Conservation (phyloP, 2,888 invertebrate species). For the Dynastes hyllus region DNA sequence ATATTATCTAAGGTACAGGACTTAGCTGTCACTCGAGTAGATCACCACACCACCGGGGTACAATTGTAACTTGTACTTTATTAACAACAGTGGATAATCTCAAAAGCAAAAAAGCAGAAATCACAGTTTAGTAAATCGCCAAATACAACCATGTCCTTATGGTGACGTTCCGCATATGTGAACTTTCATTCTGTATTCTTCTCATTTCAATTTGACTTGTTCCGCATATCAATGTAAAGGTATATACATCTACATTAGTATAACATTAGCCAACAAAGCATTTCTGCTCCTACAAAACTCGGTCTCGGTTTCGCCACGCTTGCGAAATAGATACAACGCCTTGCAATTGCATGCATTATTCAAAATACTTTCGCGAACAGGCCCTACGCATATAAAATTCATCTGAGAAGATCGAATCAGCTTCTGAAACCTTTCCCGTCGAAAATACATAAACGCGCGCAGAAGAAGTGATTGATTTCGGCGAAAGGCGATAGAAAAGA, state of each 20-base stretch:
- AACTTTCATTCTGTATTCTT: too few relatives aligned
- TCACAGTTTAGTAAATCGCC: too few relatives aligned
- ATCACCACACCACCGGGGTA: too few relatives aligned
- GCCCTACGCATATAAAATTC: background rate
- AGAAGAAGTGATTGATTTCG: conserved; percentile 17
- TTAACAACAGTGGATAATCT: too few relatives aligned
- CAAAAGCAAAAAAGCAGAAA: too few relatives aligned
- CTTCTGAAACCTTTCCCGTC: background rate
- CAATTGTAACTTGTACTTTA: too few relatives aligned
- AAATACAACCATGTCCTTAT: too few relatives aligned
- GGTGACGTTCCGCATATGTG: too few relatives aligned
- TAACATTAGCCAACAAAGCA: conserved; percentile 13
- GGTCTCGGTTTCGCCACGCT: background rate
- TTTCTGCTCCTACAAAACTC: background rate
- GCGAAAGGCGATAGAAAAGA: conserved; percentile 14
- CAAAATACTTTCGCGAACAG: conserved; percentile 10
- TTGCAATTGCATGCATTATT: conserved; percentile 14
- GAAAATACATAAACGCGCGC: conserved; percentile 8
- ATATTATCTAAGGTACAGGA: too few relatives aligned
- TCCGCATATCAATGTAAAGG: background rate
- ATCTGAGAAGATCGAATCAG: conserved; percentile 11
- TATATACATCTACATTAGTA: background rate
- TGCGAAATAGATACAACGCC: conserved; percentile 2
- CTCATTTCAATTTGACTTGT: too few relatives aligned
- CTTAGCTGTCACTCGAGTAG: too few relatives aligned